Conservation (phyloP, 2,888 invertebrate genomes). For the Pardosa pseudoannulata region DNA sequence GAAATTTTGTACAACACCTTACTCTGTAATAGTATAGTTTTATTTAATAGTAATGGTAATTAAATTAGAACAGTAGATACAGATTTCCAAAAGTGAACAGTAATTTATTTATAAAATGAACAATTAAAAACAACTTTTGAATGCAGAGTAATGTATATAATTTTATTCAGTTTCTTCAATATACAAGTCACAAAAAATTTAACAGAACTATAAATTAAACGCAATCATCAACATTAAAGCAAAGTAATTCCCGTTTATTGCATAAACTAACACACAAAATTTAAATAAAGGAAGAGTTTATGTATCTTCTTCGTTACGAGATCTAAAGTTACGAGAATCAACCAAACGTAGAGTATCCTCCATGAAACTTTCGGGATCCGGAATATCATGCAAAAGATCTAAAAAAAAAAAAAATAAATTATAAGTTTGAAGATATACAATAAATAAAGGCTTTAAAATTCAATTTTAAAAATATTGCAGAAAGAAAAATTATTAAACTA, state of each 20-base stretch:
- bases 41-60: too few relatives aligned
- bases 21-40: too few relatives aligned
- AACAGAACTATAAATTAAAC: not conserved
- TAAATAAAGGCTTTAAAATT: too few relatives aligned
- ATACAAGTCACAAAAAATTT: not conserved
- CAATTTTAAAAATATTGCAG: too few relatives aligned
- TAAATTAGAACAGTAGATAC: too few relatives aligned
- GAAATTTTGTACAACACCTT: too few relatives aligned
- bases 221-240: not conserved
- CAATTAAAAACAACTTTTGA: too few relatives aligned
- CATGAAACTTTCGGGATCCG: slow-evolving; percentile 83
- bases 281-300: not conserved
- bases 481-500: too few relatives aligned
- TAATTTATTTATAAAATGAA: too few relatives aligned
- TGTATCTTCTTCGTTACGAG: not conserved
- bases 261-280: not conserved
- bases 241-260: not conserved
- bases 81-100: too few relatives aligned
- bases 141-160: not conserved
- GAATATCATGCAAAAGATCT: slow-evolving; percentile 84
- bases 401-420: slow-evolving; percentile 72
- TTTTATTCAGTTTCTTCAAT: not conserved
- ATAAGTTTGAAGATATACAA: too few relatives aligned
- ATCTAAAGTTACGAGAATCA: slow-evolving; percentile 42
- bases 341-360: slow-evolving; percentile 79